A percentile compares a stretch with the other conserved stretches of the same genome.
These are phyloP conservation scores for Verasper variegatus DNA, from an alignment of 2,113 vertebrate species.

Conservation along the genomic window DNA sequence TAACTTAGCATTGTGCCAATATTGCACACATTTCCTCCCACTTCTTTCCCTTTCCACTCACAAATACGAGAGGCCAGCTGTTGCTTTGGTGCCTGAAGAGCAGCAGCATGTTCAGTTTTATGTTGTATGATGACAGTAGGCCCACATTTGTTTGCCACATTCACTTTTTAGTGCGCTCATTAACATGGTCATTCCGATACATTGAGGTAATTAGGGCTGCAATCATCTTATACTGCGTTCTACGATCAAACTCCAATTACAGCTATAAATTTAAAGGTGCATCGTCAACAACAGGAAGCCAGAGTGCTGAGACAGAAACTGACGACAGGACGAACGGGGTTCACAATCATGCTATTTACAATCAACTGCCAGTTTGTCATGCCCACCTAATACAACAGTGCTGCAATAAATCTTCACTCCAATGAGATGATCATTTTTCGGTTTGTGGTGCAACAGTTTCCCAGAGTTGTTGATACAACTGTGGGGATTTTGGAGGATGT, in stretches of 20 bases:
- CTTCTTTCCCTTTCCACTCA: constrained; percentile 11
- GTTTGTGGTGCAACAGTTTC: background rate
- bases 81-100: constrained; percentile 37
- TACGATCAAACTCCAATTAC: constrained; percentile 15
- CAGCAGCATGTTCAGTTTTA: constrained; percentile 25
- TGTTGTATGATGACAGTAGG: constrained; percentile 21
- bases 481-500: background rate
- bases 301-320: background rate
- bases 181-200: constrained; percentile 20
- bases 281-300: background rate
- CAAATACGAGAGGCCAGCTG: constrained; percentile 40
- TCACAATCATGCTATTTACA: background rate
- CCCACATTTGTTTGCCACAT: constrained; percentile 16
- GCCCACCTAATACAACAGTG: background rate
- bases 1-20: background rate
- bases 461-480: background rate
- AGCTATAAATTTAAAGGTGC: background rate
- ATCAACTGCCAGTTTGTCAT: background rate
- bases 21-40: constrained; percentile 6
- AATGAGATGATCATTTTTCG: background rate
- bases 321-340: background rate
- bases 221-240: constrained; percentile 18
- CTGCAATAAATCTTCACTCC: background rate
- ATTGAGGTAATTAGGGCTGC: constrained; percentile 11
- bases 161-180: constrained; percentile 11